Evolutionary conservation across 2,888 invertebrate genomes (phyloP).

Genomic region (Drosophila cyrtoloma): DNA sequence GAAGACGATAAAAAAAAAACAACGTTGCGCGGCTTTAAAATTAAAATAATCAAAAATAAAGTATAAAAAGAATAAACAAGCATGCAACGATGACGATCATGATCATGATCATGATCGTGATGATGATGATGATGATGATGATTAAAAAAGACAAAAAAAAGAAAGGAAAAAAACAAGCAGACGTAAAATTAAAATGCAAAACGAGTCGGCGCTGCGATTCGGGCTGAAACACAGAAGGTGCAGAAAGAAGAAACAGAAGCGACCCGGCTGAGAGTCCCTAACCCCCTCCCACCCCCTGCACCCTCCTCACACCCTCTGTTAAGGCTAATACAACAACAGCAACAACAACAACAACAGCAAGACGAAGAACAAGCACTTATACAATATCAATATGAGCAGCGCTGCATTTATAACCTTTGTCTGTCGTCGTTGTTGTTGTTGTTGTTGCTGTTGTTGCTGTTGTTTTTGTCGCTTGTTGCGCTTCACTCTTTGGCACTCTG

Average conservation of each 20-base stretch:
- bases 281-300: too few species aligned
- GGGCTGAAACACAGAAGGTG: slow-evolving; percentile 50
- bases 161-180: slow-evolving; percentile 20
- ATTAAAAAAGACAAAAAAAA: slow-evolving; percentile 16
- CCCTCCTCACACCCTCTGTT: background rate
- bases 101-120: slow-evolving; percentile 24
- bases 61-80: slow-evolving; percentile 66
- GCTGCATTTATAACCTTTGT: slow-evolving; percentile 70
- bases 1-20: slow-evolving; percentile 65
- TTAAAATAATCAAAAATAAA: slow-evolving; percentile 80
- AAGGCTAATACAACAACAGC: slow-evolving; percentile 58
- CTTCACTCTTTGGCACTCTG: slow-evolving; percentile 68
- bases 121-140: slow-evolving; percentile 34
- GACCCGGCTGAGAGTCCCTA: slow-evolving; percentile 37
- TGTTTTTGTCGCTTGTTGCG: slow-evolving; percentile 43
- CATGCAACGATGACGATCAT: slow-evolving; percentile 48
- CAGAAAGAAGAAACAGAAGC: slow-evolving; percentile 68
- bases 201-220: slow-evolving; percentile 66
- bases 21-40: slow-evolving; percentile 71
- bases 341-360: slow-evolving; percentile 18
- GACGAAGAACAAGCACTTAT: slow-evolving; percentile 34
- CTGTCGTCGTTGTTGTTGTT: slow-evolving; percentile 29
- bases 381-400: slow-evolving; percentile 72
- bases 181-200: slow-evolving; percentile 81
- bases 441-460: slow-evolving; percentile 29